phyloP scores from a whole-genome alignment of 1,140 invertebrate genomes.

The Heliconius melpomene region DNA sequence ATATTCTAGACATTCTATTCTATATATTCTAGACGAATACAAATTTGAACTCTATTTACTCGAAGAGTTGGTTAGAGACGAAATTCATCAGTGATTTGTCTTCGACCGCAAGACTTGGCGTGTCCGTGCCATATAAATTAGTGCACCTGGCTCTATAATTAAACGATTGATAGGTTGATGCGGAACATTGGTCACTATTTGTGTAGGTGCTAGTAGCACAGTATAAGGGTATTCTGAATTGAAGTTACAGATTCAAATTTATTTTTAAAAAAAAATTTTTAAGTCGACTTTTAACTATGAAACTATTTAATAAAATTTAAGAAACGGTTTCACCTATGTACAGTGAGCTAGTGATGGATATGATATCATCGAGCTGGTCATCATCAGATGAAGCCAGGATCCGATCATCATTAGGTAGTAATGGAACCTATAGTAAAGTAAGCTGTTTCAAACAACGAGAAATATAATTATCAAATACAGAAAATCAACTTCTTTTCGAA shows the following conservation, averaged over 20 bases:
- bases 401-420: too few species aligned
- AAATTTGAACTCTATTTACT: neutral
- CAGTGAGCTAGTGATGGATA: too few species aligned
- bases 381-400: too few species aligned
- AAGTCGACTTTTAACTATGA: too few species aligned
- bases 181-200: neutral
- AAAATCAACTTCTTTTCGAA: too few species aligned
- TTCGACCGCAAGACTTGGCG: neutral
- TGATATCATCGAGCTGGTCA: too few species aligned
- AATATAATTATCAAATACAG: too few species aligned
- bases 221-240: neutral
- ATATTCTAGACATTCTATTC: neutral
- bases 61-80: neutral
- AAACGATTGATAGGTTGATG: conserved; percentile 11
- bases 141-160: conserved; percentile 10
- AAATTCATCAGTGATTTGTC: conserved; percentile 4
- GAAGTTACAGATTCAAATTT: neutral
- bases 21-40: neutral
- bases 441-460: too few species aligned
- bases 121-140: conserved; percentile 3
- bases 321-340: too few species aligned
- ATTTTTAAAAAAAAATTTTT: too few species aligned
- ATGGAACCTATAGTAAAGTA: too few species aligned
- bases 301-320: too few species aligned
- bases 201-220: neutral